Conservation (phyloP, 2,888 invertebrate species). For the Drepanosiphum platanoidis region DNA sequence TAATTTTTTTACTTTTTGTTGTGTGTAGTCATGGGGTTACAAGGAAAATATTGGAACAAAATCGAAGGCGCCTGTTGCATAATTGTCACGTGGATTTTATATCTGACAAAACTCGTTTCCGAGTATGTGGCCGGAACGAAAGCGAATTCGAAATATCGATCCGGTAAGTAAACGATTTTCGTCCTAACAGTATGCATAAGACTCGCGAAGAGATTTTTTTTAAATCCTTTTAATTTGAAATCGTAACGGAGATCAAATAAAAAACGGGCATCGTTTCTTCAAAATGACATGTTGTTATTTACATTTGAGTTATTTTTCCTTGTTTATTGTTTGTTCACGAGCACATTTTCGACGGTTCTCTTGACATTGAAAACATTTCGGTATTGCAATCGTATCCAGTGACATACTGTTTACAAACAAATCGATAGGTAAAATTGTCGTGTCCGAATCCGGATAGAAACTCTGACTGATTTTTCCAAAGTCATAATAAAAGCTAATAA, state of each 20-base stretch:
- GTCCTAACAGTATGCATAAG: neutral
- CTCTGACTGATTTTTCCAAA: neutral
- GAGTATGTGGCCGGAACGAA: neutral
- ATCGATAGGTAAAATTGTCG: neutral
- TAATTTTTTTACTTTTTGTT: neutral
- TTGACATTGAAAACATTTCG: constrained; percentile 45
- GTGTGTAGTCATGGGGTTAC: constrained; percentile 40
- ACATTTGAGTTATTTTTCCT: constrained; percentile 31
- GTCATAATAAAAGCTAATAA: neutral
- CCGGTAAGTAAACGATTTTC: constrained; percentile 13
- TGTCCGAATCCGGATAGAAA: neutral
- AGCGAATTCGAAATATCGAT: neutral
- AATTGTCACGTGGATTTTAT: neutral
- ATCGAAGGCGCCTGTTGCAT: constrained; percentile 16
- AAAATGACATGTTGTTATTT: neutral
- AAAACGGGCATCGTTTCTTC: neutral
- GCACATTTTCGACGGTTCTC: constrained; percentile 4
- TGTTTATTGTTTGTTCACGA: constrained; percentile 53
- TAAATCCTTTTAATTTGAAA: neutral
- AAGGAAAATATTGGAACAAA: constrained; percentile 37
- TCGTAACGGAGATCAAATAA: neutral
- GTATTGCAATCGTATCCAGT: neutral
- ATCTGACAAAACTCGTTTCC: constrained; percentile 6
- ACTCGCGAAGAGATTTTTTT: neutral
- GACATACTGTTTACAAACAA: constrained; percentile 50